Evolutionary conservation across 2,113 vertebrate species (phyloP).

Genomic region (Sinosuthora webbiana): DNA sequence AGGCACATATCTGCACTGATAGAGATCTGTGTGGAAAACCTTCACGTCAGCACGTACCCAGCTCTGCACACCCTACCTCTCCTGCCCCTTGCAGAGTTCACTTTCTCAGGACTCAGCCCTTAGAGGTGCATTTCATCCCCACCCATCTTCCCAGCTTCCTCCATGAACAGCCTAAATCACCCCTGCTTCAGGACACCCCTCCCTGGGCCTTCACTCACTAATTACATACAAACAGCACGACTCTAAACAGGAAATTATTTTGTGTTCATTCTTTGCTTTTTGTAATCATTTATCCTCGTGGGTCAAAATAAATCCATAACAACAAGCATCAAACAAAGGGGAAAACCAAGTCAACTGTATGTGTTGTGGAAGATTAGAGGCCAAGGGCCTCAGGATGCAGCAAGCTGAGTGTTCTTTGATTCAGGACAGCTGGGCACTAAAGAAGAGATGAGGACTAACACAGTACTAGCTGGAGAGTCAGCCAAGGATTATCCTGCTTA

Average conservation of each 20-base stretch:
- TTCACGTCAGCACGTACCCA: not conserved
- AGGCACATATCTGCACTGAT: not conserved
- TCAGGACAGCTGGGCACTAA: not conserved
- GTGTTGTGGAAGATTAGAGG: not conserved
- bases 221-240: not conserved
- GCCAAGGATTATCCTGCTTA: not conserved
- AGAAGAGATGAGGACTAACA: not conserved
- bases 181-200: not conserved
- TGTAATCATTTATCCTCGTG: not conserved
- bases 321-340: constrained; percentile 7
- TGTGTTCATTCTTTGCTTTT: not conserved
- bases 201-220: not conserved
- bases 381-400: not conserved
- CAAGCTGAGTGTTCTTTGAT: not conserved
- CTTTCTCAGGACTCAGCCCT: not conserved
- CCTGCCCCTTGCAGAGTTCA: not conserved
- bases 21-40: not conserved
- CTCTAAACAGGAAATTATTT: constrained; percentile 28
- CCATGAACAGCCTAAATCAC: not conserved
- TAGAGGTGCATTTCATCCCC: not conserved
- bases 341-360: not conserved
- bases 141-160: not conserved
- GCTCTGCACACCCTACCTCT: not conserved
- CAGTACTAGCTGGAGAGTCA: not conserved
- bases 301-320: constrained; percentile 28